Percentiles rank a stretch among this genome's conserved stretches.
phyloP scores from a whole-genome alignment of 2,888 invertebrate genomes.

The Tupiocoris notatus region DNA sequence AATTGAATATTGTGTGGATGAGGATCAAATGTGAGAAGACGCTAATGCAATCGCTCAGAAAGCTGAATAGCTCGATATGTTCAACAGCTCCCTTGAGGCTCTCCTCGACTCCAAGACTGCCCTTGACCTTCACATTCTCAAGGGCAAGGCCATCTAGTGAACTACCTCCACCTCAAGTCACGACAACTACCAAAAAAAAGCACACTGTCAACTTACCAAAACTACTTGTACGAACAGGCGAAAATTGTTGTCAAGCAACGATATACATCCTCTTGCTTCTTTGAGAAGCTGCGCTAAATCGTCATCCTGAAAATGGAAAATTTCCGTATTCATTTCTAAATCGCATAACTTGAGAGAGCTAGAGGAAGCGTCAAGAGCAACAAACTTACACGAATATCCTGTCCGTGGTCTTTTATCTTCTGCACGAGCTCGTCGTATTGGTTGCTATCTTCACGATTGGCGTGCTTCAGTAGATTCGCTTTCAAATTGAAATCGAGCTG shows the following conservation, averaged over 20 bases:
- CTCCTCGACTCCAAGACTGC: too few species aligned
- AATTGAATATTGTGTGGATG: too few species aligned
- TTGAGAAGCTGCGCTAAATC: constrained; percentile 60
- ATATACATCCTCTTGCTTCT: constrained; percentile 61
- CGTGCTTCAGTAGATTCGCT: constrained; percentile 56
- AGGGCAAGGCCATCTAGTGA: too few species aligned
- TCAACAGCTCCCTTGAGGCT: background rate
- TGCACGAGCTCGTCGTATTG: constrained; percentile 59
- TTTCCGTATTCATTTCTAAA: background rate
- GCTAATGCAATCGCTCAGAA: too few species aligned
- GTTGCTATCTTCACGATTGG: constrained; percentile 54
- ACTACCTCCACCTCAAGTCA: too few species aligned
- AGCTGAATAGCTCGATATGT: background rate
- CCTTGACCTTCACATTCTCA: too few species aligned
- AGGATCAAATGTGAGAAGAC: too few species aligned
- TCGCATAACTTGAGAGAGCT: background rate
- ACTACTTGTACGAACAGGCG: constrained; percentile 62
- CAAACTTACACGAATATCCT: constrained; percentile 54
- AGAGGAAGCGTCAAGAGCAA: too few species aligned
- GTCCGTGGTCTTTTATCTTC: constrained; percentile 57
- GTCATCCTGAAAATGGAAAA: constrained; percentile 59
- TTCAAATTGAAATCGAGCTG: constrained; percentile 58
- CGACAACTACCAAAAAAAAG: too few species aligned
- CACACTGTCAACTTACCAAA: constrained; percentile 54
- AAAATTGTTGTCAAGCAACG: constrained; percentile 61